A percentile compares a stretch with the other conserved stretches of the same genome.
Conservation (phyloP, 2,797 vertebrate species). For the Pantherophis vulpinus region DNA sequence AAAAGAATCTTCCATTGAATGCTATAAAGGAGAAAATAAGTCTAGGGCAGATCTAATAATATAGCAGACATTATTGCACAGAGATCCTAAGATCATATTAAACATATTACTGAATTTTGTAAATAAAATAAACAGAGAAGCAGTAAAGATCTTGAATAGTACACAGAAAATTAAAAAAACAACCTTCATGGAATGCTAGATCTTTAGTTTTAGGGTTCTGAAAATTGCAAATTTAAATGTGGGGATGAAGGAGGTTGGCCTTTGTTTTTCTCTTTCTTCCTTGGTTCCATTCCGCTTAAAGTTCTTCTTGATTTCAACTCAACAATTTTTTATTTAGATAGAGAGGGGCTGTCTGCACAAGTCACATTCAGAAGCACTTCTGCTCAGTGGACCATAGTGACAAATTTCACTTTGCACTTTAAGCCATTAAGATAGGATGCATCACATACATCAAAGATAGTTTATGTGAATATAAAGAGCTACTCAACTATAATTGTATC, state of each 20-base stretch:
- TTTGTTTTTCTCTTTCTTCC: background rate
- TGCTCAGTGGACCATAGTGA: slow-evolving; percentile 26
- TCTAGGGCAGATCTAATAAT: background rate
- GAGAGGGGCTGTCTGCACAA: background rate
- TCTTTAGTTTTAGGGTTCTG: background rate
- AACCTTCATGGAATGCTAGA: background rate
- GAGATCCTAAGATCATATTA: background rate
- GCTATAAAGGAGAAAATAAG: background rate
- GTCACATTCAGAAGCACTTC: background rate
- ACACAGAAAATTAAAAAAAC: background rate
- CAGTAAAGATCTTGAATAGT: background rate
- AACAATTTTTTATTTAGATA: background rate
- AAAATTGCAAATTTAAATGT: background rate
- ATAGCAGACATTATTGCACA: background rate
- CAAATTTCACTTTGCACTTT: slow-evolving; percentile 27
- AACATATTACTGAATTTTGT: background rate
- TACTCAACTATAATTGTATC: slow-evolving; percentile 1
- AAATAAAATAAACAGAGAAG: background rate
- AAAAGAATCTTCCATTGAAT: background rate
- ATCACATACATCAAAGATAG: background rate
- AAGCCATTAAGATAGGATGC: slow-evolving; percentile 25
- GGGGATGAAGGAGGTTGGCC: background rate
- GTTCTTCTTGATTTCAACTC: background rate
- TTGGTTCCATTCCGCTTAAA: background rate
- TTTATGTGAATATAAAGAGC: slow-evolving; percentile 20